phyloP scores from a whole-genome alignment of 1,140 invertebrate species.

The Lordiphosa stackelbergi region DNA sequence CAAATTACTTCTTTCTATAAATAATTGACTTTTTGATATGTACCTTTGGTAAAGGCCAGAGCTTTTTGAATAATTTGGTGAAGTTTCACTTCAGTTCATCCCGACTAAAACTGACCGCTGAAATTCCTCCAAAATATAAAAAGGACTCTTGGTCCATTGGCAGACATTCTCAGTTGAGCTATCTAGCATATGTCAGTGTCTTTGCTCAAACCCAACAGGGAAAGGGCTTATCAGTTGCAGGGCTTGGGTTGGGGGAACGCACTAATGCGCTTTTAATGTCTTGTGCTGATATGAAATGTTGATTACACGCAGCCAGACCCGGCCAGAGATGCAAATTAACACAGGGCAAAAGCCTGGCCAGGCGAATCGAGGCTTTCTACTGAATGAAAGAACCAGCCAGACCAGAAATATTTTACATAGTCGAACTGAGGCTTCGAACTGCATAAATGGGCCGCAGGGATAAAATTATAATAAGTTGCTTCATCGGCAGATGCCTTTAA shows the following conservation, averaged over 20 bases:
- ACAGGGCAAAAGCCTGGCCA: slow-evolving; percentile 10
- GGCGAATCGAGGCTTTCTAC: slow-evolving; percentile 29
- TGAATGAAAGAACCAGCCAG: slow-evolving; percentile 43
- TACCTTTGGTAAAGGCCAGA: too few relatives aligned
- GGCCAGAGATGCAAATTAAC: slow-evolving; percentile 56
- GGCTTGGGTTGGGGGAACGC: slow-evolving; percentile 37
- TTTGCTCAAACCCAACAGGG: too few relatives aligned
- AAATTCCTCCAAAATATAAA: too few relatives aligned
- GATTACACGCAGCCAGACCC: slow-evolving; percentile 45
- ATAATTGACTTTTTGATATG: too few relatives aligned
- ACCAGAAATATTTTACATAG: slow-evolving; percentile 38
- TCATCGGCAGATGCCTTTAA: slow-evolving; percentile 70
- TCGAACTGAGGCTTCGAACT: slow-evolving; percentile 14
- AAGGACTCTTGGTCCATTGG: too few relatives aligned
- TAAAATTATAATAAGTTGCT: slow-evolving; percentile 76
- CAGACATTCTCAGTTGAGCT: too few relatives aligned
- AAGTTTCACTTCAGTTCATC: too few relatives aligned
- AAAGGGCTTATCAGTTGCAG: slow-evolving; percentile 55
- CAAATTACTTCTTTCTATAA: too few relatives aligned
- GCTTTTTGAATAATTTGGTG: too few relatives aligned
- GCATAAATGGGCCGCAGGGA: slow-evolving; percentile 72
- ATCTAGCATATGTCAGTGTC: too few relatives aligned
- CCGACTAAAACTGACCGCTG: too few relatives aligned
- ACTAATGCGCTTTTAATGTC: slow-evolving; percentile 77
- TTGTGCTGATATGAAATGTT: slow-evolving; percentile 75